Conservation (phyloP, 2,113 vertebrate species). For the Piaya cayana region DNA sequence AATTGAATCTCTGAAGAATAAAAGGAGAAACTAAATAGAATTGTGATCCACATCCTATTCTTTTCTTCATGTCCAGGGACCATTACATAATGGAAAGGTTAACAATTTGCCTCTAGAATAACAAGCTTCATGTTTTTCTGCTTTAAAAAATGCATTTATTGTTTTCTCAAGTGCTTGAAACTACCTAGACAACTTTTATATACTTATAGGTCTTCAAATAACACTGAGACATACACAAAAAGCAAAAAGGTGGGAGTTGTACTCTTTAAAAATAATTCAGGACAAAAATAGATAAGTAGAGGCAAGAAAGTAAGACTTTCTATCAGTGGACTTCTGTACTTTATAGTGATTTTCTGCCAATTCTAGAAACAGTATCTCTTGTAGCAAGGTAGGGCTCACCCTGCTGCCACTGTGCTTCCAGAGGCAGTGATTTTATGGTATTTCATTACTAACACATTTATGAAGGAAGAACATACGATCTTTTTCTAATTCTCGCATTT, state of each 20-base stretch:
- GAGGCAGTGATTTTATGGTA: not conserved
- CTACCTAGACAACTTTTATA: not conserved
- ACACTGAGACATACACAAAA: not conserved
- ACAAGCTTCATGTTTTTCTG: not conserved
- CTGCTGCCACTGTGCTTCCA: not conserved
- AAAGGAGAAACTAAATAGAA: constrained; percentile 6
- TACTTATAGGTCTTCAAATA: not conserved
- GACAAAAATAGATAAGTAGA: not conserved
- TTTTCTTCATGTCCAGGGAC: not conserved
- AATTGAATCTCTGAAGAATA: not conserved
- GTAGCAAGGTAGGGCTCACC: not conserved
- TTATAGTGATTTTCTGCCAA: not conserved
- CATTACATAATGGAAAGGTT: constrained; percentile 8
- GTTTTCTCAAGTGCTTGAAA: not conserved
- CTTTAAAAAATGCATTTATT: constrained; percentile 44
- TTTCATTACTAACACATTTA: not conserved
- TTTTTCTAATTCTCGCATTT: not conserved
- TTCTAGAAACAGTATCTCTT: not conserved
- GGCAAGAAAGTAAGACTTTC: not conserved
- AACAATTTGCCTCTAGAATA: constrained; percentile 30
- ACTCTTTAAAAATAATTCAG: not conserved
- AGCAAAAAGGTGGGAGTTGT: not conserved
- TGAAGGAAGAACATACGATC: fast-evolving
- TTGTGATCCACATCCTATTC: not conserved
- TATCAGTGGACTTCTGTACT: not conserved